These are phyloP conservation scores for Chondrosia reniformis DNA, from an alignment of 37 sponge, comb jelly and placozoan genomes.

Conservation along the genomic window DNA sequence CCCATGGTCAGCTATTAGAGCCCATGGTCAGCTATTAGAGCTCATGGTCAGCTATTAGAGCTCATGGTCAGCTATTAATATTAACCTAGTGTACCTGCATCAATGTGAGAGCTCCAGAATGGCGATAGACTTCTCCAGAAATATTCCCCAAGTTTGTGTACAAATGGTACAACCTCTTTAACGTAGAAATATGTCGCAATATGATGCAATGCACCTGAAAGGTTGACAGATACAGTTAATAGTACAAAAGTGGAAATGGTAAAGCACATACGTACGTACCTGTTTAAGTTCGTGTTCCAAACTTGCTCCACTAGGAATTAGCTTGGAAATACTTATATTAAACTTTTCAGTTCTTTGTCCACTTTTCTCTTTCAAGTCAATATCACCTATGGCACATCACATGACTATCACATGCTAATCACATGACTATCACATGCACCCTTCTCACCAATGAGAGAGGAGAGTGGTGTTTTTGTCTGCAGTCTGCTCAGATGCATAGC, in stretches of 20 bases:
- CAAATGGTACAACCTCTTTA: conserved; percentile 62
- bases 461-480: conserved; percentile 57
- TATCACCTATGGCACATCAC: conserved; percentile 25
- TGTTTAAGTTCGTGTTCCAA: conserved; percentile 1
- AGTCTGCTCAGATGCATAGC: background rate
- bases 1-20: too few relatives aligned
- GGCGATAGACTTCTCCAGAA: background rate
- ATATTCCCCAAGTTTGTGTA: conserved; percentile 44
- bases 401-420: background rate
- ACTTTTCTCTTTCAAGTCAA: background rate
- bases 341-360: conserved; percentile 51
- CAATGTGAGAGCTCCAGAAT: conserved; percentile 21
- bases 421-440: conserved; percentile 1
- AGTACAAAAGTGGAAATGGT: background rate
- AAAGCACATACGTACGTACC: background rate
- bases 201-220: conserved; percentile 63
- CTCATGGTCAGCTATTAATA: too few relatives aligned
- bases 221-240: background rate
- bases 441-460: conserved; percentile 45
- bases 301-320: conserved; percentile 6
- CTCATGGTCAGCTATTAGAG: too few relatives aligned
- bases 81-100: too few relatives aligned
- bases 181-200: conserved; percentile 42
- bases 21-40: too few relatives aligned
- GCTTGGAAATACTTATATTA: conserved; percentile 23